Evolutionary conservation across 1,140 invertebrate species (phyloP).

Genomic region (Bombus superbus): DNA sequence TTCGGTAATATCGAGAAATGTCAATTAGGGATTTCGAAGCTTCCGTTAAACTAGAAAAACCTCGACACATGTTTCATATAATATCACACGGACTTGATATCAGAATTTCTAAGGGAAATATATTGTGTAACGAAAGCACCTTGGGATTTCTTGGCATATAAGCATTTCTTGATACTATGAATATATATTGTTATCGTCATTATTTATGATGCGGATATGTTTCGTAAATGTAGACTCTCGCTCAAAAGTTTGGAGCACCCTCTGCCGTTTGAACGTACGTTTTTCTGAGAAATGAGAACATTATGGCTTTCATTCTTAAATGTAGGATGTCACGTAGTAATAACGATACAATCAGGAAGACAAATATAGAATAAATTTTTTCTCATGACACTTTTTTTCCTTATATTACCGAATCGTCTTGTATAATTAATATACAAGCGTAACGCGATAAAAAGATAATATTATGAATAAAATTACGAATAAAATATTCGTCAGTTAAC

Average conservation of each 20-base stretch:
- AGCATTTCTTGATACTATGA: background rate
- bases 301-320: background rate
- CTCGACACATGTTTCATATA: background rate
- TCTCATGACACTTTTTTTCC: too few species aligned
- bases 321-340: too few species aligned
- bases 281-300: background rate
- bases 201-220: background rate
- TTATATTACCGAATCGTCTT: background rate
- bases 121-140: background rate
- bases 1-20: conserved; percentile 6
- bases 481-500: background rate
- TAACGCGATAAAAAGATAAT: background rate
- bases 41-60: background rate
- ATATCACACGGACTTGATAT: background rate
- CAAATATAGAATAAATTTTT: too few species aligned
- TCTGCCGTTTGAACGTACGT: too few species aligned
- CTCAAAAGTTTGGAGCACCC: too few species aligned
- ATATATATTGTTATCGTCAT: background rate
- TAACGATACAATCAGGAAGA: too few species aligned
- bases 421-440: background rate
- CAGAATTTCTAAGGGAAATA: too few species aligned
- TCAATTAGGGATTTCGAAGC: background rate
- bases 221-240: background rate
- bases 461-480: too few species aligned
- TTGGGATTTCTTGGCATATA: background rate